Conservation (phyloP, 2,113 vertebrate species). For the Mustela nigripes region DNA sequence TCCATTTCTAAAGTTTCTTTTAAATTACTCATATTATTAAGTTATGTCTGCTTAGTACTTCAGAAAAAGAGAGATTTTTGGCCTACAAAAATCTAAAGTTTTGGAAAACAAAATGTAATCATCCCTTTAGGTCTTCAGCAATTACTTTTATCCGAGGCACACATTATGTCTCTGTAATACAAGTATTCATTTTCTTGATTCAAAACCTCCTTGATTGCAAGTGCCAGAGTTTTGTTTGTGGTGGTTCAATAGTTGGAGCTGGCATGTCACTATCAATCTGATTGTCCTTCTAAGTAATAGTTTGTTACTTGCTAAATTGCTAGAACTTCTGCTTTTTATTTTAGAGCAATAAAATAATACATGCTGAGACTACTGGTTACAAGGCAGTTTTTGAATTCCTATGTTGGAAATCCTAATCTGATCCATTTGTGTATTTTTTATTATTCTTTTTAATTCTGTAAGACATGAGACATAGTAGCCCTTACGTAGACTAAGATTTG, state of each 20-base stretch:
- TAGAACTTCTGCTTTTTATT: slow-evolving; percentile 55
- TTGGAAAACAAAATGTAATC: slow-evolving; percentile 77
- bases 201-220: slow-evolving; percentile 75
- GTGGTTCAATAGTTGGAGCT: neutral
- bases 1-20: slow-evolving; percentile 65
- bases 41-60: slow-evolving; percentile 47
- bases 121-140: slow-evolving; percentile 63
- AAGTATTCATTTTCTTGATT: slow-evolving; percentile 78
- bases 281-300: slow-evolving; percentile 58
- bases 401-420: neutral
- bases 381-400: neutral
- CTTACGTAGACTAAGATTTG: slow-evolving; percentile 28
- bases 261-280: neutral
- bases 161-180: slow-evolving; percentile 70
- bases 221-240: slow-evolving; percentile 8
- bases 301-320: slow-evolving; percentile 42
- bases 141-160: slow-evolving; percentile 70
- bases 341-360: slow-evolving; percentile 8
- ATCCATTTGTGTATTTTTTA: neutral
- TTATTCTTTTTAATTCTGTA: slow-evolving; percentile 39
- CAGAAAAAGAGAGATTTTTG: slow-evolving; percentile 59
- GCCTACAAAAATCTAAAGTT: slow-evolving; percentile 29
- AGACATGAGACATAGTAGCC: neutral
- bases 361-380: neutral
- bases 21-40: slow-evolving; percentile 59